A percentile compares a stretch with the other conserved stretches of the same genome.
Evolutionary conservation across 2,888 invertebrate genomes (phyloP).

Genomic region (Lasioglossum oenotherae): DNA sequence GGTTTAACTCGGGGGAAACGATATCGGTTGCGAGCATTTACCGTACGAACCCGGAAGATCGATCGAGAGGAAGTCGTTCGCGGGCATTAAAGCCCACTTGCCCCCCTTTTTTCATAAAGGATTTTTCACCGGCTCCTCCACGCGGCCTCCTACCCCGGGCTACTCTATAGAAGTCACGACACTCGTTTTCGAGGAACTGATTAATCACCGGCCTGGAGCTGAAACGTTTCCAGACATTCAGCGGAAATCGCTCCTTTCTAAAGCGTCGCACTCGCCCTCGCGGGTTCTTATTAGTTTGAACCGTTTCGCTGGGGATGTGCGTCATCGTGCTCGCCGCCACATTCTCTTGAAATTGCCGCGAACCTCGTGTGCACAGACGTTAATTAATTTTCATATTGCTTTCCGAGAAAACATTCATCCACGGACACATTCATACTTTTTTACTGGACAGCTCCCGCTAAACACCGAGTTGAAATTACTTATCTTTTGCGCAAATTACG

Average conservation of each 20-base stretch:
- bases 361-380: neutral
- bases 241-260: slow-evolving; percentile 35
- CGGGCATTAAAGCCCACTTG: slow-evolving; percentile 51
- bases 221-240: slow-evolving; percentile 32
- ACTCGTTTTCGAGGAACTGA: slow-evolving; percentile 57
- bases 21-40: slow-evolving; percentile 62
- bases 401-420: neutral
- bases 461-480: neutral
- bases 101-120: slow-evolving; percentile 38
- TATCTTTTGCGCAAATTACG: neutral
- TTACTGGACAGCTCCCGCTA: neutral
- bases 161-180: slow-evolving; percentile 18
- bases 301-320: neutral
- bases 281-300: slow-evolving; percentile 5
- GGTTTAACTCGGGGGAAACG: slow-evolving; percentile 53
- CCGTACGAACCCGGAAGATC: slow-evolving; percentile 71
- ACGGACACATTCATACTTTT: neutral
- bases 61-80: slow-evolving; percentile 72
- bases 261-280: neutral
- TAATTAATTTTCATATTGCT: neutral
- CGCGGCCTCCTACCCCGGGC: slow-evolving; percentile 17
- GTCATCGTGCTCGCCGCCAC: neutral
- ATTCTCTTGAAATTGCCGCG: neutral
- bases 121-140: slow-evolving; percentile 37
- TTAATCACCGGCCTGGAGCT: slow-evolving; percentile 45